phyloP scores from a whole-genome alignment of 2,113 vertebrate species.

The Festucalex cinctus region DNA sequence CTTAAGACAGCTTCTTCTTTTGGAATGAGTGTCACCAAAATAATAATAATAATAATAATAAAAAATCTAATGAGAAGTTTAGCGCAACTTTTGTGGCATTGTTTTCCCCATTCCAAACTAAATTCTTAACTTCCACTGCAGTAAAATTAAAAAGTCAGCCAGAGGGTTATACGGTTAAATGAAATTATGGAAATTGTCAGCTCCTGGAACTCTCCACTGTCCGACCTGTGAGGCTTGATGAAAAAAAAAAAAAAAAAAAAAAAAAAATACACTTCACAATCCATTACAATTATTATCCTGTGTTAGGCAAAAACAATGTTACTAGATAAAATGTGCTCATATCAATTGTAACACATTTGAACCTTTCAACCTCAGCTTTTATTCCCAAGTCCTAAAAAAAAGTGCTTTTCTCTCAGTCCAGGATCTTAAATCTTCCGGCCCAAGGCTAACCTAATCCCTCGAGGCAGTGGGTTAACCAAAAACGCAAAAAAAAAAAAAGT shows the following conservation, averaged over 20 bases:
- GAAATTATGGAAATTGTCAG: constrained; percentile 7
- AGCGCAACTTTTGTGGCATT: background rate
- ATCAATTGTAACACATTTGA: background rate
- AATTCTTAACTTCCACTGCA: background rate
- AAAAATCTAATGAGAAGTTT: background rate
- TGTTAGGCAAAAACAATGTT: background rate
- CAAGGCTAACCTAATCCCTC: background rate
- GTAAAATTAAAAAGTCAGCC: background rate
- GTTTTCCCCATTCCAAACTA: background rate
- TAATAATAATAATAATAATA: too few species aligned
- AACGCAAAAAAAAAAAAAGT: background rate
- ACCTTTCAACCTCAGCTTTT: background rate
- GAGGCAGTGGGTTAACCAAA: background rate
- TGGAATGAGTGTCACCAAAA: background rate
- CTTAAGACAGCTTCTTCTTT: background rate
- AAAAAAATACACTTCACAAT: background rate
- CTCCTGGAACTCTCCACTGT: constrained; percentile 4
- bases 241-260: background rate
- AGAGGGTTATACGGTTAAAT: background rate
- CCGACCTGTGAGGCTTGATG: background rate
- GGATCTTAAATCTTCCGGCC: background rate
- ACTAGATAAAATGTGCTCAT: background rate
- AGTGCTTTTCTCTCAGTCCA: background rate
- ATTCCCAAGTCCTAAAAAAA: background rate
- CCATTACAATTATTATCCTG: background rate